Evolutionary conservation across 2,797 vertebrate species (phyloP).

Genomic region (Aratinga solstitialis): DNA sequence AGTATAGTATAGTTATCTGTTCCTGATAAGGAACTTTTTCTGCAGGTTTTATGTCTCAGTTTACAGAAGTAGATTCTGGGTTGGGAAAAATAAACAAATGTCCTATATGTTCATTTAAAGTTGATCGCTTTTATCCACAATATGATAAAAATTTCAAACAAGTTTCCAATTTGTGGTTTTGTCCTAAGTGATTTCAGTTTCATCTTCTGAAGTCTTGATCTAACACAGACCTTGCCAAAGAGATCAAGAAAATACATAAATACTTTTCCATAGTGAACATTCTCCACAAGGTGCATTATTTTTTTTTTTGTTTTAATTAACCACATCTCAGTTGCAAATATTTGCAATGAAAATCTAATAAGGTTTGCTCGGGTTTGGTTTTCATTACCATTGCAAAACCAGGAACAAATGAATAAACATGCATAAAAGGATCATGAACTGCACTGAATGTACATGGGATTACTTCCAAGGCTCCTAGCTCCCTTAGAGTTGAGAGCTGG

Average conservation of each 20-base stretch:
- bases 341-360: slow-evolving; percentile 59
- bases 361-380: slow-evolving; percentile 19
- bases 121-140: neutral
- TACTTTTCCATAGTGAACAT: neutral
- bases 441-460: slow-evolving; percentile 12
- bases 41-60: neutral
- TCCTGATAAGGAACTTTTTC: neutral
- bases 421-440: slow-evolving; percentile 19
- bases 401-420: slow-evolving; percentile 54
- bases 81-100: neutral
- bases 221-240: neutral
- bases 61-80: neutral
- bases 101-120: slow-evolving; percentile 21
- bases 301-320: slow-evolving; percentile 39
- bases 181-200: neutral
- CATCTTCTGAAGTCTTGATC: slow-evolving; percentile 14
- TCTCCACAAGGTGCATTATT: neutral
- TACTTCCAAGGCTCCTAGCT: neutral
- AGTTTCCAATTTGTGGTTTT: neutral
- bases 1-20: neutral
- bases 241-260: neutral
- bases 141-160: neutral
- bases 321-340: slow-evolving; percentile 25
- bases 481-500: neutral
- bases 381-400: slow-evolving; percentile 55